A percentile compares a stretch with the other conserved stretches of the same genome.
Conservation (phyloP, 2,113 vertebrate species). For the Ophthalmolycus amberensis region DNA sequence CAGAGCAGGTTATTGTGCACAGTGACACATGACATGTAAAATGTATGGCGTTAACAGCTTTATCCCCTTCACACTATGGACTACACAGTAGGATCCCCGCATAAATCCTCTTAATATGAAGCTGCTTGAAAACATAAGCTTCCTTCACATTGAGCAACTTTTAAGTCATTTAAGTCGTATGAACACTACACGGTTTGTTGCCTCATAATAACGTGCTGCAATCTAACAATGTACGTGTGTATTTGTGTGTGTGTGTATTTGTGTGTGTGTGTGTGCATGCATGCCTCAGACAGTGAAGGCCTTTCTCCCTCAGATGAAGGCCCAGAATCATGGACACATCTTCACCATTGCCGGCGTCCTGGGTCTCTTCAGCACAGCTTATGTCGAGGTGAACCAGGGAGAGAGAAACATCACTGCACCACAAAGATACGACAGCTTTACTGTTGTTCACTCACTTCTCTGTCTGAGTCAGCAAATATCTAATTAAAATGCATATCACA, state of each 20-base stretch:
- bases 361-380: slow-evolving; percentile 72
- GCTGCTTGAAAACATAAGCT: slow-evolving; percentile 50
- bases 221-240: not conserved
- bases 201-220: not conserved
- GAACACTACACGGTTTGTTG: slow-evolving; percentile 11
- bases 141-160: slow-evolving; percentile 34
- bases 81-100: slow-evolving; percentile 9
- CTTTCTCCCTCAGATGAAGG: slow-evolving; percentile 77
- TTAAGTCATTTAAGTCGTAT: slow-evolving; percentile 33
- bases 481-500: not conserved
- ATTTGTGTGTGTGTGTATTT: not conserved
- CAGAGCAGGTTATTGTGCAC: slow-evolving; percentile 51
- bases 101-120: slow-evolving; percentile 67
- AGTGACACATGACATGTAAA: slow-evolving; percentile 39
- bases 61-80: slow-evolving; percentile 46
- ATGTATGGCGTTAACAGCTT: slow-evolving; percentile 34
- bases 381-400: slow-evolving; percentile 69
- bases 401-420: not conserved
- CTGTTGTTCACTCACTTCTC: not conserved
- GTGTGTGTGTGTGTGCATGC: slow-evolving; percentile 23
- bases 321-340: slow-evolving; percentile 64
- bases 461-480: not conserved
- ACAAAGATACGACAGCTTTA: not conserved
- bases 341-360: slow-evolving; percentile 75
- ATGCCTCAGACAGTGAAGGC: slow-evolving; percentile 69